Evolutionary conservation across 1,140 invertebrate species (phyloP), one percentile per base, ranked within the genome.

Genomic region (Dendroctonus ponderosae): DNA sequence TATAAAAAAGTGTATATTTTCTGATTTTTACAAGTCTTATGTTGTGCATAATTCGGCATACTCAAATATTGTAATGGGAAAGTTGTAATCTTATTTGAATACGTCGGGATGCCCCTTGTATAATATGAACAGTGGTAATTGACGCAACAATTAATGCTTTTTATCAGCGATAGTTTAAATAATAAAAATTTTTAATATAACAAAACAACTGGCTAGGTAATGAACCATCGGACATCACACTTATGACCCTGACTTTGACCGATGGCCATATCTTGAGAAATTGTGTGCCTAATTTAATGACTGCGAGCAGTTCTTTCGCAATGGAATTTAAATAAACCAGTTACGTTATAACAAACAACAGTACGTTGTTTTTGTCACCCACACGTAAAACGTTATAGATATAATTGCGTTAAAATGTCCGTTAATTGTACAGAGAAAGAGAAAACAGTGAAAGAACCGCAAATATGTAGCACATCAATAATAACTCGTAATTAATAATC

Each of bases 371-470:
- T 54, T 54, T 54, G 40, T 15, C 42, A 43, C 42, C 42, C 49
- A 54, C 51, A 44, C 51, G 26, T 42, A 58, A 58, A 52, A n/a
- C 26, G 49, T 51, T 51, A n/a, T 15, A 42, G 42, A 42, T 51
- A 14, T 62, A 62, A 62, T 51, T 62, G 15, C 52, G 48, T 40
- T 51, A 54, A 41, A 49, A 38, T 63, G 43, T 54, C 50, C 61
- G 61, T 54, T 54, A 63, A 63, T 9, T 38, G 40, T 43, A 51
- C 37, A 54, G 50, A 63, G 61, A 63, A 63, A 63, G 61, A 63
- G 61, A 63, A 63, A 63, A 63, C 46, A 63, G 61, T 63, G 61
- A 63, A 63, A 63, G 61, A 63, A 43, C 61, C 14, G 40, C 40
- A 54, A 63, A 54, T 63, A 63, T 63, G 50, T 63, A 63, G 61